phyloP scores from a whole-genome alignment of 1,140 invertebrate species.

The Drosophila nikananu region DNA sequence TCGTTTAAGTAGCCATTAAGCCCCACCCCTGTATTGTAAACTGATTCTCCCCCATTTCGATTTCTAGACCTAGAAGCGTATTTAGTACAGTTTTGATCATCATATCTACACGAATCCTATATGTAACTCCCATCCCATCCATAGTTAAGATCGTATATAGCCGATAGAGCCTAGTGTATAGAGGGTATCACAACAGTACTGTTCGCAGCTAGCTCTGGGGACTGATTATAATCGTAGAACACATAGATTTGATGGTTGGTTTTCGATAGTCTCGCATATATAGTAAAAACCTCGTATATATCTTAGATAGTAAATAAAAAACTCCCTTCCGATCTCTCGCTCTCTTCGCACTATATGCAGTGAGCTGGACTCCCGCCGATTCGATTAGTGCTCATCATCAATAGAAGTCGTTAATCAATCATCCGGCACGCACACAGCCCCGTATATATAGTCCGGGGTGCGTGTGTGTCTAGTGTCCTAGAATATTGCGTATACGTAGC shows the following conservation, averaged over 20 bases:
- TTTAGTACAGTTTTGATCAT: constrained; percentile 30
- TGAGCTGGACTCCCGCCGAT: constrained; percentile 38
- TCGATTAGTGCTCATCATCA: constrained; percentile 36
- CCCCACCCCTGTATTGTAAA: constrained; percentile 31
- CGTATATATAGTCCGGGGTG: not conserved
- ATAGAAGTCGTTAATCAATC: constrained; percentile 31
- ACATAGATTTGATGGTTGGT: not conserved
- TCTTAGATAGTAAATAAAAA: not conserved
- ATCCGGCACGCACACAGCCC: not conserved
- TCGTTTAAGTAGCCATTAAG: constrained; percentile 34
- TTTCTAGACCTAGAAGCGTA: constrained; percentile 16
- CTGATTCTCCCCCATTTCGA: not conserved
- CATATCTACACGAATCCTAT: not conserved
- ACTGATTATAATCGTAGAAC: constrained; percentile 22
- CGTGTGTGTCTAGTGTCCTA: constrained; percentile 6
- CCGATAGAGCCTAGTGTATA: constrained; percentile 14
- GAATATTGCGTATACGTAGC: constrained; percentile 43
- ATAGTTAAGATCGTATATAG: constrained; percentile 23
- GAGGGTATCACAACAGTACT: constrained; percentile 9
- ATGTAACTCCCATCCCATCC: constrained; percentile 21
- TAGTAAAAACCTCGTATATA: not conserved
- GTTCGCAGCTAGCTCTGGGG: constrained; percentile 15
- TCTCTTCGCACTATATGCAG: constrained; percentile 4
- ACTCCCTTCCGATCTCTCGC: constrained; percentile 26
- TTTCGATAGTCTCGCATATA: not conserved